A percentile compares a stretch with the other conserved stretches of the same genome.
Evolutionary conservation across 2,113 vertebrate species (phyloP).

Genomic region (Atlantisia rogersi): DNA sequence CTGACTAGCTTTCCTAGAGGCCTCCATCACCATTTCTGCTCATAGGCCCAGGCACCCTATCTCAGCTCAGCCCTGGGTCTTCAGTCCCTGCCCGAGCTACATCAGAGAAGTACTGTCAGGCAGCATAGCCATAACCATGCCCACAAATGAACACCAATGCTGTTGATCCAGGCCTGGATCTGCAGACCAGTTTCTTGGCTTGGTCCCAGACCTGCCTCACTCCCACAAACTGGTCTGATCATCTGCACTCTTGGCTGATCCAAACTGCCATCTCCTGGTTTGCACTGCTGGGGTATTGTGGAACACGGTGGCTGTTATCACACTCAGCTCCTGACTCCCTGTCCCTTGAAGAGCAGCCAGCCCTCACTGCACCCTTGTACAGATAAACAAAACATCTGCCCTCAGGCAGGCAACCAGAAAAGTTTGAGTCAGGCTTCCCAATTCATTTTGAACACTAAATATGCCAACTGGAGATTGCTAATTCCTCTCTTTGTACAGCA

Average conservation of each 20-base stretch:
- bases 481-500: background rate
- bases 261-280: background rate
- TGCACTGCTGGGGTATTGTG: background rate
- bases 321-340: background rate
- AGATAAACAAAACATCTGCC: background rate
- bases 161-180: background rate
- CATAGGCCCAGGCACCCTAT: too few relatives aligned
- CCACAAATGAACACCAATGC: background rate
- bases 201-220: background rate
- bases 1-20: background rate
- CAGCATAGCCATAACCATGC: background rate
- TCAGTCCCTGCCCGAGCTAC: background rate
- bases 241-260: background rate
- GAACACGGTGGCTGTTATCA: background rate
- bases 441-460: background rate
- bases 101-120: fast-evolving
- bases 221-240: background rate
- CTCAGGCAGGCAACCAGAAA: background rate
- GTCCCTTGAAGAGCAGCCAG: background rate
- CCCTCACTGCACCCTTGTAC: background rate
- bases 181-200: background rate
- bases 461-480: background rate
- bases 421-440: background rate
- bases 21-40: background rate
- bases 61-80: background rate